Base-by-base conservation (phyloP, 1,140 invertebrate genomes). In the Diabrotica undecimpunctata region DNA sequence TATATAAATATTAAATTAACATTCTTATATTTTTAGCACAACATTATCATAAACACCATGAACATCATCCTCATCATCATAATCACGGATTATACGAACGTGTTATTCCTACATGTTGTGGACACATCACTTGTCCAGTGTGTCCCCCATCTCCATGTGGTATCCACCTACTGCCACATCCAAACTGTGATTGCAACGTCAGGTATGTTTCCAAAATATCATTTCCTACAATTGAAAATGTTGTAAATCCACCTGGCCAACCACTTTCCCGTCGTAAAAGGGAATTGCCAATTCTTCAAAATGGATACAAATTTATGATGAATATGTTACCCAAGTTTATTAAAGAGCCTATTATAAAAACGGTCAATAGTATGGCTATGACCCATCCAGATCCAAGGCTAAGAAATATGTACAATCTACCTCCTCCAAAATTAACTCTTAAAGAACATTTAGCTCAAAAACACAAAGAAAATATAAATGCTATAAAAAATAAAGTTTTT, bases 221-320 rank as follows among this genome's bases (percentile, higher is more conserved):
- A n/a, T 8, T 54, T 54, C 53, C n/a, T 8, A n/a, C 25, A 11
- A 2, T 35, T 5, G 5, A 54, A 54, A 54, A 54, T 54, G 12
- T 13, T 54, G 5, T 8, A 6, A 12, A 13, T n/a, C 12, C n/a
- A 11, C 46, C 2, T 51, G 9, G 12, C 46, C 25, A 54, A 60
- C 12, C 9, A 13, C 14, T 36, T 11, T 7, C 13, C 6, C 61
- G 61, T 55, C 12, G n/a, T 6, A 62, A 62, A 54, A 51, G 61
- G 9, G 25, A 62, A 54, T 12, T 54, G 38, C 61, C 61, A 6
- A 52, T 62, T 38, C 11, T 62, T n/a, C 46, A 64, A 56, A 53
- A 66, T 60, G 60, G 68, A 5, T 66, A 66, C 53, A 70, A 70
- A 58, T 70, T 66, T 51, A 55, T 70, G 11, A 50, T 70, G 59